These are phyloP conservation scores for Automeris io DNA, from an alignment of 2,888 invertebrate genomes.

Conservation along the genomic window DNA sequence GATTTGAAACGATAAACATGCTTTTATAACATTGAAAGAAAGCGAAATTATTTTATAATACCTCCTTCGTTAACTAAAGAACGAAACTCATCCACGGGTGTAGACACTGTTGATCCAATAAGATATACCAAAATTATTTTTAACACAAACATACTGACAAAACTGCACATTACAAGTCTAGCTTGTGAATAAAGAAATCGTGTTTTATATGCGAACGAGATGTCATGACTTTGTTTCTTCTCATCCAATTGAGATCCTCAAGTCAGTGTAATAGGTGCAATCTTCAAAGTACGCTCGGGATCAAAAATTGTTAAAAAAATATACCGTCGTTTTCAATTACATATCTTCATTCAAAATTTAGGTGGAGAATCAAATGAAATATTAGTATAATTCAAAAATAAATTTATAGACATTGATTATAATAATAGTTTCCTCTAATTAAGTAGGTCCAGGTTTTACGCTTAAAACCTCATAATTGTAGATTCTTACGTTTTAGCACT, in stretches of 20 bases:
- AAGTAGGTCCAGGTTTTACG: too few relatives aligned
- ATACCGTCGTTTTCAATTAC: too few relatives aligned
- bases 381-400: too few relatives aligned
- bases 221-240: conserved; percentile 49
- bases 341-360: too few relatives aligned
- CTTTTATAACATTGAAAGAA: too few relatives aligned
- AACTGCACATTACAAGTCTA: conserved; percentile 23
- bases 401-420: not conserved
- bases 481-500: too few relatives aligned
- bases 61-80: conserved; percentile 43
- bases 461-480: too few relatives aligned
- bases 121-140: conserved; percentile 38
- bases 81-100: conserved; percentile 43
- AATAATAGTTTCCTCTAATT: not conserved
- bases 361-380: too few relatives aligned
- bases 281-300: conserved; percentile 45
- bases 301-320: conserved; percentile 18
- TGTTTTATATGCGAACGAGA: conserved; percentile 48
- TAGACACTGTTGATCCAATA: conserved; percentile 29
- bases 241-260: conserved; percentile 60
- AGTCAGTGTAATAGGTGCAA: conserved; percentile 50
- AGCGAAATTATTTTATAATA: conserved; percentile 15
- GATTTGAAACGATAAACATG: too few relatives aligned
- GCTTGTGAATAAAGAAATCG: conserved; percentile 29
- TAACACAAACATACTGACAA: conserved; percentile 14